Percentiles rank a stretch among this genome's conserved stretches.
Evolutionary conservation across 1,140 invertebrate genomes (phyloP).

Genomic region (Ptiloglossa arizonensis): DNA sequence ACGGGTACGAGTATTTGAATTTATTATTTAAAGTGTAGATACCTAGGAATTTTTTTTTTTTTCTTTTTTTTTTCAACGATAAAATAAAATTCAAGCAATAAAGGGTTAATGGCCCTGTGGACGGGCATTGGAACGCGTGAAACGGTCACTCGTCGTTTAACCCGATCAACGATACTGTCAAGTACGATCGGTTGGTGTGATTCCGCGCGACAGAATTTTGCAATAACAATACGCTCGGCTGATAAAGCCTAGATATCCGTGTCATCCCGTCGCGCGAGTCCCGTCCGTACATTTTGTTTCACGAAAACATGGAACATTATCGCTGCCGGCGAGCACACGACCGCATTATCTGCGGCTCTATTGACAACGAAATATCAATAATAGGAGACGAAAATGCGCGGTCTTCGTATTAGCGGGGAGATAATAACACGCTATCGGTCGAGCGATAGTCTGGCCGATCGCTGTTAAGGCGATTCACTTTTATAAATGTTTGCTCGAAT

Average conservation of each 20-base stretch:
- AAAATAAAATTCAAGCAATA: too few species aligned
- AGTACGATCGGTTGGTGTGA: conserved; percentile 35
- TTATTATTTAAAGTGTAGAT: too few species aligned
- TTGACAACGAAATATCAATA: conserved; percentile 41
- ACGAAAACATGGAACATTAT: conserved; percentile 41
- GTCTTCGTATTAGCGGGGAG: conserved; percentile 18
- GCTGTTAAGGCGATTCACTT: not conserved
- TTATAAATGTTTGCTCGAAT: too few species aligned
- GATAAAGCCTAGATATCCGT: conserved; percentile 55
- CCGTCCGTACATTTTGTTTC: conserved; percentile 5
- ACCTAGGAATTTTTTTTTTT: too few species aligned
- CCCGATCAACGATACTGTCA: conserved; percentile 21
- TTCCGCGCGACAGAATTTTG: conserved; percentile 38
- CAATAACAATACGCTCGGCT: conserved; percentile 53
- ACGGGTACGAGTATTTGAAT: too few species aligned
- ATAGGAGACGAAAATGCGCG: conserved; percentile 35
- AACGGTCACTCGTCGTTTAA: conserved; percentile 31
- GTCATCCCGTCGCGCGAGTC: conserved; percentile 30
- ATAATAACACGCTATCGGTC: conserved; percentile 43
- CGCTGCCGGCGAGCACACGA: conserved; percentile 3
- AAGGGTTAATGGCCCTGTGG: not conserved
- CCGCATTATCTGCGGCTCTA: conserved; percentile 45
- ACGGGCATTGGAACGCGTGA: not conserved
- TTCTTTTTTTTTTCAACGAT: too few species aligned
- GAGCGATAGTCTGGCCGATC: not conserved